A percentile compares a stretch with the other conserved stretches of the same genome.
Conservation (phyloP, 2,113 vertebrate genomes). For the Engystomops pustulosus region DNA sequence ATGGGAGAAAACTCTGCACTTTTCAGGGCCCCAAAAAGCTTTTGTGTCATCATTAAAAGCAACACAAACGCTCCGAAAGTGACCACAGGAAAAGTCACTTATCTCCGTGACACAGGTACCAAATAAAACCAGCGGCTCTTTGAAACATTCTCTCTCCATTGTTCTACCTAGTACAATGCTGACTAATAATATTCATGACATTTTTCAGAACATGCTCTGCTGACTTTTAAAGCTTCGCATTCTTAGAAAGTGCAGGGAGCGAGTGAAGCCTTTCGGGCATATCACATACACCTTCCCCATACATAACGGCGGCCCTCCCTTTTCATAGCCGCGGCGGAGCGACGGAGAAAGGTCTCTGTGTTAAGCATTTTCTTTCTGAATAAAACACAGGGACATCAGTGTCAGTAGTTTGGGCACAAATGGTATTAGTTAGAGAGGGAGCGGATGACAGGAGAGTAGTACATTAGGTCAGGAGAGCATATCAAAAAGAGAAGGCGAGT, state of each 20-base stretch:
- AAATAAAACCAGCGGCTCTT: not conserved
- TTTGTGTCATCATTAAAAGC: not conserved
- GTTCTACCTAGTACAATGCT: slow-evolving; percentile 43
- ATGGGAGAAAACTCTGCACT: not conserved
- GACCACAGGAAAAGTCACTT: slow-evolving; percentile 14
- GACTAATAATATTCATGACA: slow-evolving; percentile 52
- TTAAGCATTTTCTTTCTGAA: slow-evolving; percentile 40
- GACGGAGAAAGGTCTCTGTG: slow-evolving; percentile 38
- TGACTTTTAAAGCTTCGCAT: slow-evolving; percentile 39
- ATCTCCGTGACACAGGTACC: slow-evolving; percentile 37
- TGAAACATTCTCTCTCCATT: slow-evolving; percentile 32
- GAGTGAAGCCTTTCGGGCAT: slow-evolving; percentile 27
- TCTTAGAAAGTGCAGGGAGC: slow-evolving; percentile 33
- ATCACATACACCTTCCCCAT: slow-evolving; percentile 39
- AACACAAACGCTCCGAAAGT: slow-evolving; percentile 8
- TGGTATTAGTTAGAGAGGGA: slow-evolving; percentile 26
- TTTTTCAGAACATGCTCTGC: slow-evolving; percentile 43
- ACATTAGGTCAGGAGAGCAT: slow-evolving; percentile 39
- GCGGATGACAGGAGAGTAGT: not conserved
- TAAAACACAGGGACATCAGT: slow-evolving; percentile 29
- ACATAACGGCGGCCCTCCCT: slow-evolving; percentile 22
- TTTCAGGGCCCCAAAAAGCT: not conserved
- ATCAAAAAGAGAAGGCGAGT: slow-evolving; percentile 2
- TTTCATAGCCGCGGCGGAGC: not conserved
- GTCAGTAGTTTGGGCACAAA: slow-evolving; percentile 40